Evolutionary conservation across 2,113 vertebrate genomes (phyloP).

Genomic region (Rallus limicola): DNA sequence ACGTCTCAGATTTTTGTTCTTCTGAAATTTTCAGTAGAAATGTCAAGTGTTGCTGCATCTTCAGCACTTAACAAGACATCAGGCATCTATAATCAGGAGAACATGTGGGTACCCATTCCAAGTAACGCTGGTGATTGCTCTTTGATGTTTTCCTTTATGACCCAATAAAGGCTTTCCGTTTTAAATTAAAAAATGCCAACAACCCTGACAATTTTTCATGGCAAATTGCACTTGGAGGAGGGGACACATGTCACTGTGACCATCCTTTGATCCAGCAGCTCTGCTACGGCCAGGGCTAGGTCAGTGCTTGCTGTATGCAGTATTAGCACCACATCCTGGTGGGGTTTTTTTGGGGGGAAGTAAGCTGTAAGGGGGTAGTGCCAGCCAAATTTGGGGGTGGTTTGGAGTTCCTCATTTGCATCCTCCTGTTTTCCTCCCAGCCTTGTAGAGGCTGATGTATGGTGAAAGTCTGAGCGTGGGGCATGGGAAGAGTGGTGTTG

Average conservation of each 20-base stretch:
- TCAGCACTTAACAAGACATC: neutral
- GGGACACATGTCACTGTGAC: neutral
- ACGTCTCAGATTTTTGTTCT: neutral
- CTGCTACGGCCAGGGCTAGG: neutral
- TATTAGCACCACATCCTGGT: neutral
- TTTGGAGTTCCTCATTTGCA: neutral
- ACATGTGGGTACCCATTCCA: neutral
- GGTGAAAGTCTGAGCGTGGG: neutral
- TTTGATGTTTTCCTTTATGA: constrained; percentile 39
- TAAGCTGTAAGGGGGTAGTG: neutral
- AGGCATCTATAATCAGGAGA: neutral
- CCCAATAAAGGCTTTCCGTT: constrained; percentile 12
- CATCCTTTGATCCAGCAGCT: neutral
- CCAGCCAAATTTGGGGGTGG: neutral
- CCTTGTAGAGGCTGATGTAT: neutral
- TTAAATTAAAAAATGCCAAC: constrained; percentile 44
- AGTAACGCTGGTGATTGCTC: neutral
- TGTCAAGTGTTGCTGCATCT: neutral
- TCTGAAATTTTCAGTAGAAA: constrained; percentile 7
- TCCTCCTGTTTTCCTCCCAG: neutral
- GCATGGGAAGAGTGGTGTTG: neutral
- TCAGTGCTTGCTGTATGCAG: neutral
- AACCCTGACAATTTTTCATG: neutral
- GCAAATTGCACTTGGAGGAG: neutral
- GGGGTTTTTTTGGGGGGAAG: neutral